Conservation (phyloP, 1,140 invertebrate species). For the Drosophila orosa region DNA sequence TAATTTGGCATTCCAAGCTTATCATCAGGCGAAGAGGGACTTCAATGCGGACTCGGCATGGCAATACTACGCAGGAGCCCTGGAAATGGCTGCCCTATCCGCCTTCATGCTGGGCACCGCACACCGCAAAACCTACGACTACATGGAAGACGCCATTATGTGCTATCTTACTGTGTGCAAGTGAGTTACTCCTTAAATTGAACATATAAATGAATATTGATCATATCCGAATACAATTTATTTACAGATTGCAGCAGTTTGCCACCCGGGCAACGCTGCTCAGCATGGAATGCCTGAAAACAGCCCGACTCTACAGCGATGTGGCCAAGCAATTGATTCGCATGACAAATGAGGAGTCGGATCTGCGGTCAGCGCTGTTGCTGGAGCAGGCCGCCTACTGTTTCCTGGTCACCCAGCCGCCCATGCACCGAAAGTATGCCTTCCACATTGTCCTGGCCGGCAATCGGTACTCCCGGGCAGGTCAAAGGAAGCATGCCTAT, state of each 20-base stretch:
- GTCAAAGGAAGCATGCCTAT: slow-evolving; percentile 94
- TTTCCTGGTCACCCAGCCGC: slow-evolving; percentile 90
- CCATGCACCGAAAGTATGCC: slow-evolving; percentile 96
- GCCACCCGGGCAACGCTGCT: slow-evolving; percentile 95
- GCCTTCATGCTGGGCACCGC: slow-evolving; percentile 95
- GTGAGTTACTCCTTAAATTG: slow-evolving; percentile 83
- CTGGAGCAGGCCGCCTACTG: slow-evolving; percentile 98
- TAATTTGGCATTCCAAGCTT: slow-evolving; percentile 94
- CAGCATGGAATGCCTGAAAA: slow-evolving; percentile 93
- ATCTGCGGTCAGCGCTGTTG: slow-evolving; percentile 94
- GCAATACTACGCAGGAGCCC: slow-evolving; percentile 97
- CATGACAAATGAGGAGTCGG: slow-evolving; percentile 97
- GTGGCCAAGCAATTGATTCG: slow-evolving; percentile 96
- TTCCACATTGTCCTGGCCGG: slow-evolving; percentile 98
- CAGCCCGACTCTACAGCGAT: slow-evolving; percentile 91
- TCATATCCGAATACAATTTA: neutral
- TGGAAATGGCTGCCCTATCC: slow-evolving; percentile 97
- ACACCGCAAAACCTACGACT: slow-evolving; percentile 91
- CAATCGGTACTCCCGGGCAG: slow-evolving; percentile 95
- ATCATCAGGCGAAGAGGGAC: slow-evolving; percentile 97
- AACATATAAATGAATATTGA: too few relatives aligned
- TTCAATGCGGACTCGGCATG: slow-evolving; percentile 98
- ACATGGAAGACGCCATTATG: slow-evolving; percentile 96
- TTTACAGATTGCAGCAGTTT: slow-evolving; percentile 91
- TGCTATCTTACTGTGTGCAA: slow-evolving; percentile 95